Base-by-base conservation (phyloP, 2,888 invertebrate species). In the Drosophila imparisetae region DNA sequence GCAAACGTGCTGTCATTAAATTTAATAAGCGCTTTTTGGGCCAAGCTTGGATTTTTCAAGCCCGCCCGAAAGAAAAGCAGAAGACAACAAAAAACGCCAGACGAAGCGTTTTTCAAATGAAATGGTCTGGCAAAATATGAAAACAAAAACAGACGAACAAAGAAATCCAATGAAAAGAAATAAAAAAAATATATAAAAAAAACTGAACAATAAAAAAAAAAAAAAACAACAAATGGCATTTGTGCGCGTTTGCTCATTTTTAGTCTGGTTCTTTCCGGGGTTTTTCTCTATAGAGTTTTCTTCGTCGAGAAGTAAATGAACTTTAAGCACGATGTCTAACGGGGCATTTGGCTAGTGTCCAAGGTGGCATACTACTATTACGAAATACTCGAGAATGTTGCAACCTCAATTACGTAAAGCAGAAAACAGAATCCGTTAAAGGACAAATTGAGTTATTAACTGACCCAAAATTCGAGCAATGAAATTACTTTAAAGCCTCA, bases 1-100 rank as follows among this genome's bases (percentile, higher is more conserved):
- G 83, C 80, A 86, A 91, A 91, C 89, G 89, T 89, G 85, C 81
- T 81, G 90, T 89, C 89, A 89, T 91, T 91, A 91, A 89, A 91
- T 89, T 90, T 89, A 91, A 89, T 91, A 91, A 89, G 88, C 88
- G 67, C 81, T 82, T 90, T 85, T 90, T 86, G 79, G 89, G 90
- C 90, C 83, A 86, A 86, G 83, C 90, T 90, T 75, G 86, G 88
- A 76, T 85, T 86, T 82, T 78, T 66, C 59, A 65, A 74, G 77
- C 74, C 74, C 62, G 67, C 69, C 65, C 62, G 58, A 63, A 76
- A 67, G 69, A 78, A 83, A 72, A 77, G 65, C 63, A 79, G 29
- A 61, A 70, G 55, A 69, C 72, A 64, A n/a, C 24, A 30, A 40
- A 21, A 45, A 63, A 59, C 50, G 58, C 61, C 66, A 65, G 66